A percentile compares a stretch with the other conserved stretches of the same genome.
These are phyloP conservation scores for Dolomedes plantarius DNA, from an alignment of 2,888 invertebrate species.

Conservation along the genomic window DNA sequence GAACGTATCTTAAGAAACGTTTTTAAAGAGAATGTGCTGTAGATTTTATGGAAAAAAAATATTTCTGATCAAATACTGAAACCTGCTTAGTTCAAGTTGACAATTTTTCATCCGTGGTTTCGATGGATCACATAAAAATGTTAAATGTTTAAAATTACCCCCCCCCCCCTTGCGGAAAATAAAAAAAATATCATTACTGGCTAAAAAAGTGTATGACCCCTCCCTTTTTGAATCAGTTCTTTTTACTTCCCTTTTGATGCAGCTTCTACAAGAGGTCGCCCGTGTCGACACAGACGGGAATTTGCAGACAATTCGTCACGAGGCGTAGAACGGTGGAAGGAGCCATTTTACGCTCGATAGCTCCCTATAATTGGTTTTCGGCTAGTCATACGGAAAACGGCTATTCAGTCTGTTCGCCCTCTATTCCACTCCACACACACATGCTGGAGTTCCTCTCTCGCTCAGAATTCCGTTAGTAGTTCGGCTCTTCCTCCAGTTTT, in stretches of 20 bases:
- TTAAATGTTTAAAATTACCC: no score
- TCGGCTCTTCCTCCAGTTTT: not conserved
- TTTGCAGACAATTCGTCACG: conserved; percentile 70
- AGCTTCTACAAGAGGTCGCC: conserved; percentile 62
- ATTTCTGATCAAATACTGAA: no score
- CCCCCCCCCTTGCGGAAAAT: no score
- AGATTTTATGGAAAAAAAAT: no score
- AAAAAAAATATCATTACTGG: no score
- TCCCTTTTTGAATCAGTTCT: conserved; percentile 27
- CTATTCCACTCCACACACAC: not conserved
- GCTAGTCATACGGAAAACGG: conserved; percentile 61
- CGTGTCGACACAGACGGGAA: conserved; percentile 65
- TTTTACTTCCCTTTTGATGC: conserved; percentile 62
- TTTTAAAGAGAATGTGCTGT: no score
- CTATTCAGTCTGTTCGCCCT: conserved; percentile 7
- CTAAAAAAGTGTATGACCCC: not conserved
- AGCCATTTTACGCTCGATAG: conserved; percentile 65
- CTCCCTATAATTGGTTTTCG: conserved; percentile 70
- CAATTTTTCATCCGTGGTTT: no score
- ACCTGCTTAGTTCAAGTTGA: no score
- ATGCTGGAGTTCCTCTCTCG: not conserved
- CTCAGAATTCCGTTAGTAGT: not conserved
- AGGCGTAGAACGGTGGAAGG: conserved; percentile 38
- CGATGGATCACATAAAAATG: no score
- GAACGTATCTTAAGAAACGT: no score